Evolutionary conservation across 1,140 invertebrate genomes (phyloP).

Genomic region (Polyergus mexicanus): DNA sequence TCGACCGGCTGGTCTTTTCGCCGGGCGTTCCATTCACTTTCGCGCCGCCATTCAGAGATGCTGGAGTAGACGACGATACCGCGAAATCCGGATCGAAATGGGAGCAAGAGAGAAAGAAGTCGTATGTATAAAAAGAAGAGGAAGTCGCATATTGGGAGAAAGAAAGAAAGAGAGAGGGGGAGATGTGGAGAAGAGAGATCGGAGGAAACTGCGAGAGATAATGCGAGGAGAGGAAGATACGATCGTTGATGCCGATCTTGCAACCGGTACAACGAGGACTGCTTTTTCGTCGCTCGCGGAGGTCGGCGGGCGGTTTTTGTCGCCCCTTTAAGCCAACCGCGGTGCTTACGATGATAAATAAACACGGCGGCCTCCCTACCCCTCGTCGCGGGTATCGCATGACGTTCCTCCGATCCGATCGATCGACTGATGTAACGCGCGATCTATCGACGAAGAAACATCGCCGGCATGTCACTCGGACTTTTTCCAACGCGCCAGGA

Average conservation of each 20-base stretch:
- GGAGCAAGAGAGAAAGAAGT: slow-evolving; percentile 42
- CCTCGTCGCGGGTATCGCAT: neutral
- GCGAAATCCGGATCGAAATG: slow-evolving; percentile 66
- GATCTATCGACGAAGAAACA: slow-evolving; percentile 35
- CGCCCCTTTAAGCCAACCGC: slow-evolving; percentile 59
- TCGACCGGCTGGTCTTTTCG: slow-evolving; percentile 41
- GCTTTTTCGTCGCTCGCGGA: slow-evolving; percentile 74
- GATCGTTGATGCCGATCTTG: slow-evolving; percentile 57
- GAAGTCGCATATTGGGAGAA: neutral
- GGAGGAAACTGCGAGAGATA: slow-evolving; percentile 43
- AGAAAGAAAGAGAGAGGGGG: neutral
- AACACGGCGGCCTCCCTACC: slow-evolving; percentile 38
- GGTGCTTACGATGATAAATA: slow-evolving; percentile 66
- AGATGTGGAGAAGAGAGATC: neutral
- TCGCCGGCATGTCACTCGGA: slow-evolving; percentile 10
- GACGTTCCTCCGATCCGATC: slow-evolving; percentile 43
- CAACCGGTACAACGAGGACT: slow-evolving; percentile 75
- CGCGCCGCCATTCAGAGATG: slow-evolving; percentile 75
- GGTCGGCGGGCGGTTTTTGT: slow-evolving; percentile 67
- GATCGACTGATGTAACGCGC: slow-evolving; percentile 51
- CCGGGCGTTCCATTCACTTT: slow-evolving; percentile 75
- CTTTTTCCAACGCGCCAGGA: neutral
- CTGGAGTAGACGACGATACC: slow-evolving; percentile 18
- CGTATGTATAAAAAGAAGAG: slow-evolving; percentile 21
- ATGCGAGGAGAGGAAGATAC: slow-evolving; percentile 60